Percentiles rank a stretch among this genome's conserved stretches.
Evolutionary conservation across 2,113 vertebrate genomes (phyloP).

Genomic region (Columba janthina): DNA sequence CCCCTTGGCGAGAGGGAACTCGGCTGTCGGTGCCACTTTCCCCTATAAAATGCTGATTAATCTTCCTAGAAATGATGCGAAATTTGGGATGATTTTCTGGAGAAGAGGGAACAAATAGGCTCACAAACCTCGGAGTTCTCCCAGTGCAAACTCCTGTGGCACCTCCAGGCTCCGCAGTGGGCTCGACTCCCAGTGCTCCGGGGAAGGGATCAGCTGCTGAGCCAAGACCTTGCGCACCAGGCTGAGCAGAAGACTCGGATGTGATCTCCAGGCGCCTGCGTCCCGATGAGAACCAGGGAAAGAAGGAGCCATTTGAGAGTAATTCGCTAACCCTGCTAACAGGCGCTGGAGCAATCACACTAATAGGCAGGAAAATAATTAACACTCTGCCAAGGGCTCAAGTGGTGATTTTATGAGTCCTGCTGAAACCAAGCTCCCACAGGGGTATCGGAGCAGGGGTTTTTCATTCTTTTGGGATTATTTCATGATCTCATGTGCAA

Average conservation of each 20-base stretch:
- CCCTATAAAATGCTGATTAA: not conserved
- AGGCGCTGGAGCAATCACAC: not conserved
- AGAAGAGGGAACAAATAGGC: not conserved
- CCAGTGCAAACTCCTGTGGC: not conserved
- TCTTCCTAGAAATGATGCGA: not conserved
- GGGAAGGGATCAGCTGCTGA: not conserved
- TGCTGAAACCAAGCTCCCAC: not conserved
- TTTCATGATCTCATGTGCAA: not conserved
- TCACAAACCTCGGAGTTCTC: not conserved
- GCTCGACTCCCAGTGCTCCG: not conserved
- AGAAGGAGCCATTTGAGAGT: not conserved
- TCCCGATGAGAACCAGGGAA: not conserved
- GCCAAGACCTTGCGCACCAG: not conserved
- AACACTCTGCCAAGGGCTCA: not conserved
- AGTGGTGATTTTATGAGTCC: not conserved
- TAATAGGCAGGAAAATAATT: slow-evolving; percentile 24
- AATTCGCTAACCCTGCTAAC: not conserved
- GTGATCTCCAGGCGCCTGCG: not conserved
- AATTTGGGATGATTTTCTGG: not conserved
- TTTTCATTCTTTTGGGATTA: not conserved
- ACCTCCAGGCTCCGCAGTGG: fast-evolving
- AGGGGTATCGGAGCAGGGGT: not conserved
- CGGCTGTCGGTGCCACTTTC: not conserved
- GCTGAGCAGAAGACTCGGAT: not conserved
- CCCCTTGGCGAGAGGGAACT: not conserved